phyloP scores from a whole-genome alignment of 2,797 vertebrate genomes.

The Anniella stebbinsi region DNA sequence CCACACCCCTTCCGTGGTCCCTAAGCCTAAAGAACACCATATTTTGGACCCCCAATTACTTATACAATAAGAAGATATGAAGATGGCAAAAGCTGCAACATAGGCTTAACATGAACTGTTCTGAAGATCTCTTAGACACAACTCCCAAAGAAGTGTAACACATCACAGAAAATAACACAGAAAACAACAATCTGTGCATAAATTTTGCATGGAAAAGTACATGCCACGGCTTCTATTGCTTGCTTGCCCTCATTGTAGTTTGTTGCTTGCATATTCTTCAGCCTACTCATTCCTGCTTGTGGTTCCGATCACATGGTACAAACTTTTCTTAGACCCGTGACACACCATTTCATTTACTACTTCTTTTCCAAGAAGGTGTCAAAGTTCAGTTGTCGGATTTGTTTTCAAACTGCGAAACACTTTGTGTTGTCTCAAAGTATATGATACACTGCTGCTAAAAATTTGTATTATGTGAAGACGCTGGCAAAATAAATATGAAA shows the following conservation, averaged over 20 bases:
- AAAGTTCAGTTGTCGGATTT: not conserved
- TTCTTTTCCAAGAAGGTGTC: not conserved
- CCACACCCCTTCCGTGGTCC: too few species aligned
- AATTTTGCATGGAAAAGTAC: not conserved
- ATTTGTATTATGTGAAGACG: not conserved
- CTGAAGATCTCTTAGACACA: not conserved
- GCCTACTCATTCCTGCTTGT: not conserved
- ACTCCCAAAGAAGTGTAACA: not conserved
- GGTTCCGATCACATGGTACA: not conserved
- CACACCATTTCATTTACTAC: not conserved
- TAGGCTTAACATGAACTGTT: not conserved
- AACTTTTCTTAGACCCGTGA: not conserved
- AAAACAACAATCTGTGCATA: not conserved
- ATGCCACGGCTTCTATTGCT: not conserved
- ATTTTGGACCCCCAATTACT: not conserved
- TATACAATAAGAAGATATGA: not conserved
- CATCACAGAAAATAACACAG: not conserved
- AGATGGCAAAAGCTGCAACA: not conserved
- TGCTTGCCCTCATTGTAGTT: not conserved
- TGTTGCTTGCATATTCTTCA: not conserved
- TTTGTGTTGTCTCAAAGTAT: not conserved
- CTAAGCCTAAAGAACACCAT: not conserved
- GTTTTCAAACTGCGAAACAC: not conserved
- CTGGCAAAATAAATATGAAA: conserved; percentile 19
- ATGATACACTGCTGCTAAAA: conserved; percentile 9